phyloP scores from a whole-genome alignment of 2,888 invertebrate species.

The Eristalinus sepulchralis region DNA sequence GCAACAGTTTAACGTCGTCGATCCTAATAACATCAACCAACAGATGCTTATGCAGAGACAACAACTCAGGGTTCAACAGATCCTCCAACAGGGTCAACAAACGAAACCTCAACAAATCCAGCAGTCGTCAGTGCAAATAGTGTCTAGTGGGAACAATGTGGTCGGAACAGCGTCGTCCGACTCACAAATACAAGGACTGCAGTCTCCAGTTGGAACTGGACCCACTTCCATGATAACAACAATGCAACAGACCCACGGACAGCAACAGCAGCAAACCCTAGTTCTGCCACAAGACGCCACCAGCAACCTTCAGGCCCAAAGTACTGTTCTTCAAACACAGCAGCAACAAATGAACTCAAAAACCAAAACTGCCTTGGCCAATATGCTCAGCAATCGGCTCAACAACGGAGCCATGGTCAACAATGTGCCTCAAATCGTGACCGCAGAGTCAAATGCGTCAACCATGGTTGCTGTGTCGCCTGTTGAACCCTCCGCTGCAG shows the following conservation, averaged over 20 bases:
- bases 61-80: slow-evolving; percentile 78
- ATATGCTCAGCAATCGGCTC: slow-evolving; percentile 93
- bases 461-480: slow-evolving; percentile 74
- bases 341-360: slow-evolving; percentile 87
- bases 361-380: slow-evolving; percentile 97
- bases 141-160: slow-evolving; percentile 75
- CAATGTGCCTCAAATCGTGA: slow-evolving; percentile 72
- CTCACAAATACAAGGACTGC: slow-evolving; percentile 62
- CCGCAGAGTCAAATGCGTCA: slow-evolving; percentile 77
- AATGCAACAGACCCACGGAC: slow-evolving; percentile 75
- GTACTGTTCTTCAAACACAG: slow-evolving; percentile 83
- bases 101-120: slow-evolving; percentile 73
- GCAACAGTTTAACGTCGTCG: slow-evolving; percentile 74
- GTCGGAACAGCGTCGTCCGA: slow-evolving; percentile 74
- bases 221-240: slow-evolving; percentile 74
- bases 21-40: slow-evolving; percentile 78
- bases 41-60: slow-evolving; percentile 79
- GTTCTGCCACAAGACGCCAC: slow-evolving; percentile 69
- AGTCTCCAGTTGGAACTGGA: slow-evolving; percentile 57
- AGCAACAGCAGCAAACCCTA: slow-evolving; percentile 73
- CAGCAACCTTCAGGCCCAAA: slow-evolving; percentile 73
- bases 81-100: slow-evolving; percentile 74
- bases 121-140: slow-evolving; percentile 78
- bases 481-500: slow-evolving; percentile 85
- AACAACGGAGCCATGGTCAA: slow-evolving; percentile 79